Conservation (phyloP, 2,888 invertebrate genomes). For the Drosophila paracracens region DNA sequence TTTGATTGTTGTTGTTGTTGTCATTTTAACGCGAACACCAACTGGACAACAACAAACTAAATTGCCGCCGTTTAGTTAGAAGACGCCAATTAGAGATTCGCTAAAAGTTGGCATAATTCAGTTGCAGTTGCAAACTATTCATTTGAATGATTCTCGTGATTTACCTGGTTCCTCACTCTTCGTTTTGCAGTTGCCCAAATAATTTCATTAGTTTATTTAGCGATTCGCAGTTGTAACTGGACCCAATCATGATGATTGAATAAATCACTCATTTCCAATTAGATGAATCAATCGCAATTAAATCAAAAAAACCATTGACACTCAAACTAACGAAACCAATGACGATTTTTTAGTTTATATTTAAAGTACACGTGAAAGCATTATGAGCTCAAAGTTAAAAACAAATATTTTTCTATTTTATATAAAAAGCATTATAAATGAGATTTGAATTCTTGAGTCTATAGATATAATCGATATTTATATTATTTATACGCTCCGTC, state of each 20-base stretch:
- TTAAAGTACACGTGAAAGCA: not conserved
- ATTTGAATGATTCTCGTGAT: not conserved
- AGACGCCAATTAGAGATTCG: constrained; percentile 1
- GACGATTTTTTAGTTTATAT: not conserved
- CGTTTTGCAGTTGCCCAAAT: not conserved
- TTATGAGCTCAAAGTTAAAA: not conserved
- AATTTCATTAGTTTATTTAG: not conserved
- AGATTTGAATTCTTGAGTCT: not conserved
- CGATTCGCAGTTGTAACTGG: not conserved
- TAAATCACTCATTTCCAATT: not conserved
- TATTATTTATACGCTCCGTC: not conserved
- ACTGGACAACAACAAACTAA: constrained; percentile 30
- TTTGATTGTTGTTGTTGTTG: constrained; percentile 19
- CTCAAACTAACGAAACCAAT: not conserved
- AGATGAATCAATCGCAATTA: not conserved
- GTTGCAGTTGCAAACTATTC: not conserved
- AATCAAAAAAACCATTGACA: not conserved
- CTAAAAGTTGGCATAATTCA: not conserved
- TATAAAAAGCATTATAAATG: not conserved
- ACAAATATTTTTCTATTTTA: not conserved
- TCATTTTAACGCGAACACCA: constrained; percentile 7
- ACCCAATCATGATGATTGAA: not conserved
- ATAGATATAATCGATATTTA: not conserved
- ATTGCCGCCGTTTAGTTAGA: constrained; percentile 26
- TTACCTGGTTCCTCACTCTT: not conserved